Base-by-base conservation (phyloP, 2,113 vertebrate species). In the Antigone vipio region DNA sequence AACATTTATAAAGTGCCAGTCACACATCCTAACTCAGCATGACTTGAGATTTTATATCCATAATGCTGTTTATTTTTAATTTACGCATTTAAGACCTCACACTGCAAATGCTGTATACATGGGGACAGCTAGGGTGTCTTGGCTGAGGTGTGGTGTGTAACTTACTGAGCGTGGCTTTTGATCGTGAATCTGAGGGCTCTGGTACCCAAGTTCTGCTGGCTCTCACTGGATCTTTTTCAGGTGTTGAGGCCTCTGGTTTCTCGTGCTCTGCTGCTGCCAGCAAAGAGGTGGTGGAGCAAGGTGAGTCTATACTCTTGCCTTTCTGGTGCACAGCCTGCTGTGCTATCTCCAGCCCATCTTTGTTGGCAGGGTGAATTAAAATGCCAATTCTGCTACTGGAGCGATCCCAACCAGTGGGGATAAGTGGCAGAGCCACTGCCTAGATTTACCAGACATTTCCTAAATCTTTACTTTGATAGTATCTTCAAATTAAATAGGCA, bases 21-120 rank as follows among this genome's bases (percentile, higher is more conserved):
- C 86, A 62, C 58, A 53, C 6, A 5, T 67, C 62, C 64, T 79
- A 95, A 52, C 35, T 85, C 8, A 0, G n/a, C 4, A 5, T 38
- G 50, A 44, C 74, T 66, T 42, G 53, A 83, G 74, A 89, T 93
- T 89, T 95, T 79, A 24, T 64, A 67, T 47, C 73, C 58, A 62
- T 55, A 72, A 50, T 23, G 45, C 30, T 92, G 35, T 75, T 92
- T 87, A 75, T 88, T 92, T 97, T 90, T 86, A 75, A 64, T 35
- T 74, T 78, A 55, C 0, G 2, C 7, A 34, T 55, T 77, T 32
- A 15, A 92, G 68, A 59, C 55, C 34, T 45, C 42, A n/a, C 24
- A 24, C 24, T 49, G 52, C 62, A 47, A 62, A 80, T 30, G 26
- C 63, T 52, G 4, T 26, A 45, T 26, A 49, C 5, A 3, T 0